Evolutionary conservation across 2,888 invertebrate genomes (phyloP).

Genomic region (Epinotia bilunana): DNA sequence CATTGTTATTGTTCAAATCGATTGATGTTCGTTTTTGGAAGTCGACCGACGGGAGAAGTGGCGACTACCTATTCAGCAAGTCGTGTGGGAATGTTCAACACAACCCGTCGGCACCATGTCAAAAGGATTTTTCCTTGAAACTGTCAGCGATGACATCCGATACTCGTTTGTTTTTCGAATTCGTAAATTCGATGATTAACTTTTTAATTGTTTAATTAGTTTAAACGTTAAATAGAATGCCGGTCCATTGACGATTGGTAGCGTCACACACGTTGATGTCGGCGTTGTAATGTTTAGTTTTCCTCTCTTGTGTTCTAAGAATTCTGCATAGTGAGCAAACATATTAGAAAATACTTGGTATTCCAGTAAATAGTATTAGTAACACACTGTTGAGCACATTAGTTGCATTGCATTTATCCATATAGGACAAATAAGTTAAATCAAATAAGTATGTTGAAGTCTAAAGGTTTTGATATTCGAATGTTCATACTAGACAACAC

Average conservation of each 20-base stretch:
- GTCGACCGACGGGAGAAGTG: slow-evolving; percentile 52
- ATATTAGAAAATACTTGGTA: slow-evolving; percentile 27
- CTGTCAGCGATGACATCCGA: slow-evolving; percentile 67
- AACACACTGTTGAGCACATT: not conserved
- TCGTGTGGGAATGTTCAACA: slow-evolving; percentile 82
- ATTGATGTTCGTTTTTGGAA: slow-evolving; percentile 70
- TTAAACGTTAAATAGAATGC: slow-evolving; percentile 47
- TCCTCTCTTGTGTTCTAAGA: slow-evolving; percentile 18
- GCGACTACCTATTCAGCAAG: slow-evolving; percentile 55
- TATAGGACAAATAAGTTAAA: slow-evolving; percentile 5
- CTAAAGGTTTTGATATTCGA: too few relatives aligned
- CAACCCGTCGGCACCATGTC: slow-evolving; percentile 73
- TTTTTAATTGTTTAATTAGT: slow-evolving; percentile 54
- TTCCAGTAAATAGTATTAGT: not conserved
- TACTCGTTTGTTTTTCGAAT: slow-evolving; percentile 64
- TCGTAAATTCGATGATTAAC: slow-evolving; percentile 51
- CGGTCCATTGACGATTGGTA: slow-evolving; percentile 2
- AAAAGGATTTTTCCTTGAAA: slow-evolving; percentile 78
- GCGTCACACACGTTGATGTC: slow-evolving; percentile 2
- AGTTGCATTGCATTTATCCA: not conserved
- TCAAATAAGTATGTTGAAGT: not conserved
- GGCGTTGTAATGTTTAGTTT: slow-evolving; percentile 8
- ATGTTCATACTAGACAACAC: not conserved
- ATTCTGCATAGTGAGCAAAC: slow-evolving; percentile 11
- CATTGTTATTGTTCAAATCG: slow-evolving; percentile 49